Conservation (phyloP, 1,140 invertebrate genomes). For the Sitobion miscanthi region DNA sequence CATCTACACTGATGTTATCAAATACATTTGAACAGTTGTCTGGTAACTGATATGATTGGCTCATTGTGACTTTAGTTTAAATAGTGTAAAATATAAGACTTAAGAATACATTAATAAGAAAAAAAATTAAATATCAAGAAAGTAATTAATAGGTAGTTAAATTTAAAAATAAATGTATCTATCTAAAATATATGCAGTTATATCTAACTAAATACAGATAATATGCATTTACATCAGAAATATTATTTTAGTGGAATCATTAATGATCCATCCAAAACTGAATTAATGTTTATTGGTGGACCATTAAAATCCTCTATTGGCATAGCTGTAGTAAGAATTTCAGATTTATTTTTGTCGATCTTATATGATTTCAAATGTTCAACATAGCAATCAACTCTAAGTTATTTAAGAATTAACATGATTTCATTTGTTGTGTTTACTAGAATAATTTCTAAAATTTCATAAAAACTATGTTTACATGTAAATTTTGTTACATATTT, state of each 20-base stretch:
- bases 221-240: neutral
- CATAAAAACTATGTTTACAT: neutral
- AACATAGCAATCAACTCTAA: conserved; percentile 19
- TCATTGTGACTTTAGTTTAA: too few species aligned
- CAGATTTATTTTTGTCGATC: neutral
- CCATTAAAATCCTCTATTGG: neutral
- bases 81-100: too few species aligned
- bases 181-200: too few species aligned
- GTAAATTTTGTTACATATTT: conserved; percentile 1
- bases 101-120: too few species aligned
- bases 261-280: neutral
- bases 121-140: too few species aligned
- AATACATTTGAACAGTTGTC: too few species aligned
- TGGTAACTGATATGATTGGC: too few species aligned
- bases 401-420: neutral
- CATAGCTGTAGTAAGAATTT: neutral
- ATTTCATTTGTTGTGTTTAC: neutral
- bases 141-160: too few species aligned
- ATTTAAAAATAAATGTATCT: too few species aligned
- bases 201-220: too few species aligned
- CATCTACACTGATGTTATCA: neutral
- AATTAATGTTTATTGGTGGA: neutral
- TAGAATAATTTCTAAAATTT: neutral
- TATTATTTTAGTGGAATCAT: conserved; percentile 2
- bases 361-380: neutral